Evolutionary conservation across 2,797 vertebrate genomes (phyloP).

Genomic region (Enteromius radiatus): DNA sequence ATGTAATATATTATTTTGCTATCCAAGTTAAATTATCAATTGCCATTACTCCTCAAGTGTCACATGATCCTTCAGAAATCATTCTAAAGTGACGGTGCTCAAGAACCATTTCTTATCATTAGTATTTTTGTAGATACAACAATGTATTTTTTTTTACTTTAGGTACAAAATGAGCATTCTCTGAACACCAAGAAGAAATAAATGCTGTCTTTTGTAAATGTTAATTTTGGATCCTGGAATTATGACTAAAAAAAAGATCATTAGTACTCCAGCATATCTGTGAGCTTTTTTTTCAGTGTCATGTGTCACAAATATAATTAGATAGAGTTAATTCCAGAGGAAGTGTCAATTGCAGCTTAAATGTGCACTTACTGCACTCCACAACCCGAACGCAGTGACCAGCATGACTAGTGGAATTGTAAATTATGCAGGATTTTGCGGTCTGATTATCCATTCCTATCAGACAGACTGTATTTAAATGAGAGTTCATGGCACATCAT

Average conservation of each 20-base stretch:
- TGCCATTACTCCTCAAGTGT: neutral
- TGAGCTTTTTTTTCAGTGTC: constrained; percentile 1
- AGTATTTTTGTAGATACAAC: neutral
- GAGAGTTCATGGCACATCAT: constrained; percentile 50
- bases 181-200: neutral
- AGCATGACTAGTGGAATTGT: constrained; percentile 42
- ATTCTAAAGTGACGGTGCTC: neutral
- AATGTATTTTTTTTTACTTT: neutral
- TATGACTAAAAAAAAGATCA: neutral
- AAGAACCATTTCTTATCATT: neutral
- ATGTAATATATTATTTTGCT: neutral
- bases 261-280: neutral
- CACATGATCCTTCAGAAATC: neutral
- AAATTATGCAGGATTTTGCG: constrained; percentile 53
- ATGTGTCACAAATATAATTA: constrained; percentile 3
- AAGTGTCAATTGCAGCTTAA: constrained; percentile 21
- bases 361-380: neutral
- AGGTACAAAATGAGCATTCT: neutral
- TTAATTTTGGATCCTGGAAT: neutral
- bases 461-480: constrained; percentile 60
- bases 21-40: neutral
- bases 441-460: constrained; percentile 57
- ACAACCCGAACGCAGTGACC: constrained; percentile 14
- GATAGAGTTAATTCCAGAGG: neutral
- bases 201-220: neutral